These are phyloP conservation scores for Jordanella pulchra DNA, from an alignment of 2,797 vertebrate species.

Conservation along the genomic window DNA sequence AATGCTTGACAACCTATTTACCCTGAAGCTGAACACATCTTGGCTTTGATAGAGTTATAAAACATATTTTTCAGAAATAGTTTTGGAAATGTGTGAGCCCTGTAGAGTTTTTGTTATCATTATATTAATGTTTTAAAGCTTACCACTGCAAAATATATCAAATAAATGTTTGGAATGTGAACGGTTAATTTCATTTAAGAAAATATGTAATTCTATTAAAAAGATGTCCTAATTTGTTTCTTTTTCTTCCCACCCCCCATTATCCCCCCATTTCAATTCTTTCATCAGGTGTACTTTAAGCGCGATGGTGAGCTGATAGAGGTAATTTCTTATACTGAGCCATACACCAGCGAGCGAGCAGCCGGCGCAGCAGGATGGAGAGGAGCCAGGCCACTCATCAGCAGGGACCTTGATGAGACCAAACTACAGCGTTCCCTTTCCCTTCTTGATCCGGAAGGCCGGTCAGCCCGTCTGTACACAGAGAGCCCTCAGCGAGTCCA, in stretches of 20 bases:
- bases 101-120: neutral
- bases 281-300: slow-evolving; percentile 92
- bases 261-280: slow-evolving; percentile 1
- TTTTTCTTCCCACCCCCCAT: neutral
- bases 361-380: slow-evolving; percentile 78
- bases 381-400: slow-evolving; percentile 84
- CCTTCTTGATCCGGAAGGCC: slow-evolving; percentile 82
- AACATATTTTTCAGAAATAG: neutral
- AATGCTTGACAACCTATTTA: neutral
- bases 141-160: neutral
- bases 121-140: neutral
- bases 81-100: neutral
- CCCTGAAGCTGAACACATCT: neutral
- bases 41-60: neutral
- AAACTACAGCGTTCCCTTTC: slow-evolving; percentile 91
- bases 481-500: slow-evolving; percentile 73
- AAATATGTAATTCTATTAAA: neutral
- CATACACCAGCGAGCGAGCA: slow-evolving; percentile 71
- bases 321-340: slow-evolving; percentile 87
- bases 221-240: slow-evolving; percentile 1
- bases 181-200: neutral
- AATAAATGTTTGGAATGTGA: neutral
- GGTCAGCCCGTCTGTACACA: slow-evolving; percentile 76
- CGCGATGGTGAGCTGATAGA: slow-evolving; percentile 92
- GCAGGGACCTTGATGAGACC: slow-evolving; percentile 93